These are phyloP conservation scores for Polydrusus cervinus DNA, from an alignment of 2,888 invertebrate species.

Conservation along the genomic window DNA sequence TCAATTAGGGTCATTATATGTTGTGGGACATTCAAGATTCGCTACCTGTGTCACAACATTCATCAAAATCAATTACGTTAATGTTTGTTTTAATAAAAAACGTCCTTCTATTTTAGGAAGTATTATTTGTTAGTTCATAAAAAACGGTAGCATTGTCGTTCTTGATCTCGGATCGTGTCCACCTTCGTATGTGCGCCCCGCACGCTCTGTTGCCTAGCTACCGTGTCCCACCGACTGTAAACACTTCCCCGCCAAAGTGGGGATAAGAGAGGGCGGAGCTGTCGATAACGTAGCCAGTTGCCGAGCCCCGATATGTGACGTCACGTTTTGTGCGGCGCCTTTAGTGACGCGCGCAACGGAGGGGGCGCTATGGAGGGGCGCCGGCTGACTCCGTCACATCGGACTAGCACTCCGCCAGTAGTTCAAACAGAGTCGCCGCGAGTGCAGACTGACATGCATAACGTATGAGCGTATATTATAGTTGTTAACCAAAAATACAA, in stretches of 20 bases:
- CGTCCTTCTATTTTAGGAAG: constrained; percentile 14
- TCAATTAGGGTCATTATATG: neutral
- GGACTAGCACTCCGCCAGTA: constrained; percentile 73
- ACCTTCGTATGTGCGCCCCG: constrained; percentile 65
- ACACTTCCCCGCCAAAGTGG: constrained; percentile 71
- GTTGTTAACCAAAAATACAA: constrained; percentile 51
- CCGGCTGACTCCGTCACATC: constrained; percentile 54
- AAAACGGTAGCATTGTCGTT: constrained; percentile 41
- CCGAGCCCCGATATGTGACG: constrained; percentile 64
- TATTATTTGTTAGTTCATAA: constrained; percentile 18
- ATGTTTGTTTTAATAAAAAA: constrained; percentile 24
- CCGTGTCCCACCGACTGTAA: constrained; percentile 71
- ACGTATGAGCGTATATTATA: constrained; percentile 74
- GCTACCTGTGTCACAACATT: neutral
- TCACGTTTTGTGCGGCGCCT: constrained; percentile 68
- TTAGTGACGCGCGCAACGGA: constrained; percentile 70
- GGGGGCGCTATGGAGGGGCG: constrained; percentile 60
- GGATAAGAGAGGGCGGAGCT: constrained; percentile 54
- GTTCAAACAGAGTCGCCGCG: constrained; percentile 75
- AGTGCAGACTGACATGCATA: constrained; percentile 73
- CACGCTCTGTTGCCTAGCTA: constrained; percentile 72
- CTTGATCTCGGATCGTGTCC: constrained; percentile 55
- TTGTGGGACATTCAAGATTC: neutral
- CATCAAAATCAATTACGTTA: neutral
- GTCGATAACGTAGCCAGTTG: constrained; percentile 66